Evolutionary conservation across 1,140 invertebrate species (phyloP).

Genomic region (Drosophila virilis): DNA sequence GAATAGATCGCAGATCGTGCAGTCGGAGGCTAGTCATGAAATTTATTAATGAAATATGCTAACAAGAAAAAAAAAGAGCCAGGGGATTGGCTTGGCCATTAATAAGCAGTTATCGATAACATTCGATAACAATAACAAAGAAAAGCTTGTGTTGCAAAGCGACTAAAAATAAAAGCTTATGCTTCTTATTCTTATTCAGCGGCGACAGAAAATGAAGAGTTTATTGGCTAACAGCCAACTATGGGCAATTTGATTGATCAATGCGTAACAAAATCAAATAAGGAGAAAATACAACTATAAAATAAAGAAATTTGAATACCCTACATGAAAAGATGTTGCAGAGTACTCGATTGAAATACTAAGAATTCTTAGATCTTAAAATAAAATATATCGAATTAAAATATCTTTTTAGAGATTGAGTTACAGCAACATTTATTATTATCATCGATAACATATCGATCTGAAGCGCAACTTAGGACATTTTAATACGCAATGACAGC

Average conservation of each 20-base stretch:
- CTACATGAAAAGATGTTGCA: background rate
- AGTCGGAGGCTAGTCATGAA: constrained; percentile 25
- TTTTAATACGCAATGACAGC: too few relatives aligned
- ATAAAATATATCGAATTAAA: too few relatives aligned
- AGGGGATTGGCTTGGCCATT: constrained; percentile 39
- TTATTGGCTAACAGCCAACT: constrained; percentile 16
- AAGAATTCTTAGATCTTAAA: too few relatives aligned
- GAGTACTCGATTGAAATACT: too few relatives aligned
- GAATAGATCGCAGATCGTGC: constrained; percentile 32
- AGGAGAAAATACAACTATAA: background rate
- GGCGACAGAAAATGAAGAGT: background rate
- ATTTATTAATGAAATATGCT: constrained; percentile 75
- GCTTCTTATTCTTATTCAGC: constrained; percentile 12
- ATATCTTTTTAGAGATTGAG: too few relatives aligned
- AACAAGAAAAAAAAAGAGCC: constrained; percentile 3
- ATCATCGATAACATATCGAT: background rate
- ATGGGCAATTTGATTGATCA: constrained; percentile 33
- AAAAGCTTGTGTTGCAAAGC: constrained; percentile 13
- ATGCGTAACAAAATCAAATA: constrained; percentile 22
- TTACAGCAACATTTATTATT: too few relatives aligned
- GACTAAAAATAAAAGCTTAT: constrained; percentile 67
- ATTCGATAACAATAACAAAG: background rate
- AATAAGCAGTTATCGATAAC: constrained; percentile 22
- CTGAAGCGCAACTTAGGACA: background rate
- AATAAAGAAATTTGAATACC: background rate